Evolutionary conservation across 2,888 invertebrate genomes (phyloP).

Genomic region (Sturmia bella): DNA sequence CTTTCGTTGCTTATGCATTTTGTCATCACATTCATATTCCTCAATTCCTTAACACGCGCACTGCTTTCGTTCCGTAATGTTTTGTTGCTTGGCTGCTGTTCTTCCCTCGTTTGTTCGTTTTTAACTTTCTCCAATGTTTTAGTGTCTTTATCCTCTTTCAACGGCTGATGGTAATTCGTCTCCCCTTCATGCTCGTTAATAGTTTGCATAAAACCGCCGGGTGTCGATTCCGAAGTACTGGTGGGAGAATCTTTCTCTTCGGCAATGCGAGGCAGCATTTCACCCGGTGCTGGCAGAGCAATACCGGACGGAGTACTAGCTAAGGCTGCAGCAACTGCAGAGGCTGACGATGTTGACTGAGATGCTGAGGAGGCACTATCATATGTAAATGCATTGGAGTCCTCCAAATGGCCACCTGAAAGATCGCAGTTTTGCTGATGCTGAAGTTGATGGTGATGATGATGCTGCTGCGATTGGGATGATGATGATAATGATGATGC

Average conservation of each 20-base stretch:
- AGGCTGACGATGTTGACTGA: slow-evolving; percentile 22
- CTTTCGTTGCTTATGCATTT: slow-evolving; percentile 58
- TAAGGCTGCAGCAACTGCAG: slow-evolving; percentile 45
- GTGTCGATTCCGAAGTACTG: slow-evolving; percentile 71
- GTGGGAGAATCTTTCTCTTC: slow-evolving; percentile 87
- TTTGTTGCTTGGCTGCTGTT: slow-evolving; percentile 1
- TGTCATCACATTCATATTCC: slow-evolving; percentile 6
- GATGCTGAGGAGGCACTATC: slow-evolving; percentile 36
- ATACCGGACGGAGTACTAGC: slow-evolving; percentile 73
- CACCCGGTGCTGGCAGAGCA: slow-evolving; percentile 83
- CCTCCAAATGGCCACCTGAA: slow-evolving; percentile 11
- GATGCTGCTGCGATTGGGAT: slow-evolving; percentile 22
- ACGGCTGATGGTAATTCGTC: slow-evolving; percentile 50
- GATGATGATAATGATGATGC: neutral
- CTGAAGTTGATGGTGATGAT: slow-evolving; percentile 27
- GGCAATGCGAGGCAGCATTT: slow-evolving; percentile 90
- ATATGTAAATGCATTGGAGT: slow-evolving; percentile 19
- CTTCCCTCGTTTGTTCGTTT: slow-evolving; percentile 11
- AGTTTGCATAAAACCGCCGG: slow-evolving; percentile 74
- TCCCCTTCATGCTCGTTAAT: slow-evolving; percentile 74
- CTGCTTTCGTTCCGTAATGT: neutral
- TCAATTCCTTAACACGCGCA: slow-evolving; percentile 37
- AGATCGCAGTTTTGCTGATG: slow-evolving; percentile 55
- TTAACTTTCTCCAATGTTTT: slow-evolving; percentile 46
- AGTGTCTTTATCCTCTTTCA: slow-evolving; percentile 55